A percentile compares a stretch with the other conserved stretches of the same genome.
Evolutionary conservation across 2,113 vertebrate species (phyloP).

Genomic region (Chloebia gouldiae): DNA sequence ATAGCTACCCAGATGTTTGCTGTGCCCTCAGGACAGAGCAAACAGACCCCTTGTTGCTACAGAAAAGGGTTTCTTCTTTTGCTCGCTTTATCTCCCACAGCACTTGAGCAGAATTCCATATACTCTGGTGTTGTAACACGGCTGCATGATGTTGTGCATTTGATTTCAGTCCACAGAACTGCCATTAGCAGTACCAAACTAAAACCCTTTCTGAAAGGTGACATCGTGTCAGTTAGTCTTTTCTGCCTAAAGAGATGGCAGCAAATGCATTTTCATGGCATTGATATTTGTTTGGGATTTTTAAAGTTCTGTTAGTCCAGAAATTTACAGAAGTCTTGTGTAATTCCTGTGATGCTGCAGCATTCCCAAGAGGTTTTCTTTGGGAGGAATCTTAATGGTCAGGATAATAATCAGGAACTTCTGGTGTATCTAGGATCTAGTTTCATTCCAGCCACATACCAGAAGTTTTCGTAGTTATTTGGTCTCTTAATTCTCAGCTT

Average conservation of each 20-base stretch:
- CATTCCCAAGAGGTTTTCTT: background rate
- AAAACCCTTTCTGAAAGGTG: background rate
- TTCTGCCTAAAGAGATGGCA: background rate
- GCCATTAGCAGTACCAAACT: background rate
- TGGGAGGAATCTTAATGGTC: background rate
- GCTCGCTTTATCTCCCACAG: background rate
- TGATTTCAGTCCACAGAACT: background rate
- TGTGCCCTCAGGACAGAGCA: background rate
- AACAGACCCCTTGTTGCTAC: background rate
- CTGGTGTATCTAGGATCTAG: background rate
- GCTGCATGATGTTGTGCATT: background rate
- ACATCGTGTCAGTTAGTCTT: background rate
- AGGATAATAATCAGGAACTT: background rate
- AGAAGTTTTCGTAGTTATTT: background rate
- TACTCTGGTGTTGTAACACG: rapidly evolving
- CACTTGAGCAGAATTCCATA: background rate
- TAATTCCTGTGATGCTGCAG: background rate
- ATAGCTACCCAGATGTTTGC: rapidly evolving
- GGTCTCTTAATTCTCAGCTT: background rate
- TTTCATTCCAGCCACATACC: background rate
- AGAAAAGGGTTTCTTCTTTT: background rate
- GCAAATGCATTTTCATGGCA: background rate
- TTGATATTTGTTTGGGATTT: background rate
- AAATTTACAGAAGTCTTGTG: background rate
- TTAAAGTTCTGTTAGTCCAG: background rate